These are phyloP conservation scores for Aplochiton taeniatus DNA, from an alignment of 2,797 vertebrate genomes.

Conservation along the genomic window DNA sequence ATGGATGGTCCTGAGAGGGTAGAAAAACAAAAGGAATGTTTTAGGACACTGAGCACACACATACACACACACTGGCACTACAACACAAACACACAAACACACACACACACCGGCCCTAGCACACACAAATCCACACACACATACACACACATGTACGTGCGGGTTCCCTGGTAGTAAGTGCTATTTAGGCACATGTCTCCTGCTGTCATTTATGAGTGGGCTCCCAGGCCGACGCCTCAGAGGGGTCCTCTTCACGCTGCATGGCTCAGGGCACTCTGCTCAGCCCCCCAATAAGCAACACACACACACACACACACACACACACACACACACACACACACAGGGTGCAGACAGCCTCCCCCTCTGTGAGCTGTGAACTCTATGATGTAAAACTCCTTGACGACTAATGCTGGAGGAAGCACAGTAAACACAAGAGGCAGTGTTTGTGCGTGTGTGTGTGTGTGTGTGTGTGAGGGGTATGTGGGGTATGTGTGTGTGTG, in stretches of 20 bases:
- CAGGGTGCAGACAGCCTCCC: conserved; percentile 26
- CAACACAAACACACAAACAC: conserved; percentile 8
- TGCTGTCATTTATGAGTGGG: conserved; percentile 84
- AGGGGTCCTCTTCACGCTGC: conserved; percentile 81
- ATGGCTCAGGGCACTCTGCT: conserved; percentile 70
- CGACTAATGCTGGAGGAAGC: conserved; percentile 47
- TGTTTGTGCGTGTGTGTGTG: too few species aligned
- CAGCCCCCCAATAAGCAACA: conserved; percentile 52
- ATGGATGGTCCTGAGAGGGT: conserved; percentile 45
- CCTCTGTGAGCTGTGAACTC: conserved; percentile 61
- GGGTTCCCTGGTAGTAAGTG: conserved; percentile 67
- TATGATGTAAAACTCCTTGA: conserved; percentile 10
- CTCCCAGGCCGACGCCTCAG: conserved; percentile 77
- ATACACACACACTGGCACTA: conserved; percentile 5
- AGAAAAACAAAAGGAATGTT: conserved; percentile 5
- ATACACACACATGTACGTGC: conserved; percentile 9
- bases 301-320: conserved; percentile 24
- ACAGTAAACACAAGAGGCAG: too few species aligned
- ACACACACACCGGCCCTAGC: conserved; percentile 9
- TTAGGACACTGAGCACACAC: conserved; percentile 1
- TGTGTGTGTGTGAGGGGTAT: too few species aligned
- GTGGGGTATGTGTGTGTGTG: too few species aligned
- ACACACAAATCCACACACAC: conserved; percentile 2
- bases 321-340: background rate
- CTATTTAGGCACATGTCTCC: conserved; percentile 78